These are phyloP conservation scores for Triops cancriformis DNA, from an alignment of 1,140 invertebrate genomes.

Conservation along the genomic window DNA sequence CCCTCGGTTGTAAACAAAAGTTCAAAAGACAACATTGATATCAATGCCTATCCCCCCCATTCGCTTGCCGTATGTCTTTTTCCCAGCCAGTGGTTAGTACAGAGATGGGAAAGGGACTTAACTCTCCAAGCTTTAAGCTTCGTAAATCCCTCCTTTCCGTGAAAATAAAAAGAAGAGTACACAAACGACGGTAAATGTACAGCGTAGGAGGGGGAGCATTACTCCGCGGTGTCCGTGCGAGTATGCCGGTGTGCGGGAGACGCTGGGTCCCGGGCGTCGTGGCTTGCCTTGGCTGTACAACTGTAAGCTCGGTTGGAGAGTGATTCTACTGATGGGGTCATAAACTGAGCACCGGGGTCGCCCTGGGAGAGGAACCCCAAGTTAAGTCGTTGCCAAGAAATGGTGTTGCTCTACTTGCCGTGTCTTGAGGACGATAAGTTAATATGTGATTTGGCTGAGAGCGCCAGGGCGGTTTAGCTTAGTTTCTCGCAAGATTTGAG, in stretches of 20 bases:
- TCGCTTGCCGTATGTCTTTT: not conserved
- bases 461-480: not conserved
- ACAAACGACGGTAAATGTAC: no score
- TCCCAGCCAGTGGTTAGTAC: not conserved
- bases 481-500: not conserved
- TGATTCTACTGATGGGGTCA: slow-evolving; percentile 10
- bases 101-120: not conserved
- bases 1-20: not conserved
- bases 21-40: not conserved
- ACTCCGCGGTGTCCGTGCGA: no score
- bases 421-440: not conserved
- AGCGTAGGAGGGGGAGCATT: no score
- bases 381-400: not conserved
- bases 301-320: not conserved
- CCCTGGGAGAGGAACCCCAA: slow-evolving; percentile 11
- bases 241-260: not conserved
- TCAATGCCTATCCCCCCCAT: not conserved
- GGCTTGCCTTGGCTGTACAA: not conserved
- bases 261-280: not conserved
- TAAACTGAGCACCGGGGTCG: slow-evolving; percentile 7
- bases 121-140: no score
- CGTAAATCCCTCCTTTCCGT: no score
- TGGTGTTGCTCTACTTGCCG: not conserved
- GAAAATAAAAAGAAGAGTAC: no score
- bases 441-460: not conserved